phyloP scores from a whole-genome alignment of 1,140 invertebrate genomes.

The Mesaphorura yosii region DNA sequence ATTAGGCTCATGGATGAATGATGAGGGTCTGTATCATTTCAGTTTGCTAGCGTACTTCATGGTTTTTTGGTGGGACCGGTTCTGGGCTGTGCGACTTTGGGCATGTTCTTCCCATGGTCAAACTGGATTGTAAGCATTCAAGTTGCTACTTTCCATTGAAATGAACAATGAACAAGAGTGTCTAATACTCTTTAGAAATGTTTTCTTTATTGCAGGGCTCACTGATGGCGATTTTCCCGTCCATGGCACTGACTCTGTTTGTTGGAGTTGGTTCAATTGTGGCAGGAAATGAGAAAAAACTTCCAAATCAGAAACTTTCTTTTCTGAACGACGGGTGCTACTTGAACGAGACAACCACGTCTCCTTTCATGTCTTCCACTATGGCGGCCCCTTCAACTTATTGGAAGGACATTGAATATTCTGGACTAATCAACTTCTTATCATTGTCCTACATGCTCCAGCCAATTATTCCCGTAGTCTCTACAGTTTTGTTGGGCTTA shows the following conservation, averaged over 20 bases:
- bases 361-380: neutral
- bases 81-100: slow-evolving; percentile 62
- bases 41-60: slow-evolving; percentile 7
- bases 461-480: neutral
- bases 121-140: slow-evolving; percentile 48
- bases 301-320: slow-evolving; percentile 19
- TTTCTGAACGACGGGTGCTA: slow-evolving; percentile 3
- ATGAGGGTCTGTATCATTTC: too few species aligned
- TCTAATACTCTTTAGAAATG: neutral
- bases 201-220: neutral
- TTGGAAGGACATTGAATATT: slow-evolving; percentile 31
- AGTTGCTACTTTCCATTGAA: neutral
- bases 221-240: neutral
- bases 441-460: slow-evolving; percentile 14
- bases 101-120: slow-evolving; percentile 60
- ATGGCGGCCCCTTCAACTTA: neutral
- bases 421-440: neutral
- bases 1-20: neutral
- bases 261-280: slow-evolving; percentile 23
- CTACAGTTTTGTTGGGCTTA: slow-evolving; percentile 8
- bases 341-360: neutral
- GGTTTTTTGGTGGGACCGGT: slow-evolving; percentile 47
- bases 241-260: neutral
- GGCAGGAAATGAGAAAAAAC: slow-evolving; percentile 8
- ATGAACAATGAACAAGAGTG: neutral